Evolutionary conservation across 1,140 invertebrate species (phyloP), one percentile per base, ranked within the genome.

Genomic region (Archegozetes longisetosus): DNA sequence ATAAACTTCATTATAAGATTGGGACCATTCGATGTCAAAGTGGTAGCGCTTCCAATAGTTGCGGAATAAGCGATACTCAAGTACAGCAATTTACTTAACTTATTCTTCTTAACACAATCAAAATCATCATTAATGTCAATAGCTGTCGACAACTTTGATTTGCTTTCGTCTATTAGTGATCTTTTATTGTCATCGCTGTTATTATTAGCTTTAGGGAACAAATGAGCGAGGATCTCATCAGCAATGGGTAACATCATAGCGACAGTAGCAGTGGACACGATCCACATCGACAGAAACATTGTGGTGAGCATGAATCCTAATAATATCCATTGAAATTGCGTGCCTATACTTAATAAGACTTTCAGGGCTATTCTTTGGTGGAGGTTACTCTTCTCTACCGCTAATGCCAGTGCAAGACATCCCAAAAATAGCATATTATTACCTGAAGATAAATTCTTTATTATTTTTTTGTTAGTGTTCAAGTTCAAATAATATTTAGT

Each of bases 231-330:
- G 13, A 86, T 80, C 9, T 84, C 84, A 50, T 84, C 79, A 12
- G 85, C 80, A 61, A 88, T 87, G 0, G 85, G 85, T 47, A 85
- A 79, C 84, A 88, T 86, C 83, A 88, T 85, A 3, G 85, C 84
- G 0, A 83, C 84, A 12, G 84, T 81, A 0, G 85, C 85, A 0
- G 84, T 85, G 66, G 88, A 87, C 0, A 82, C 84, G 23, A 88
- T 84, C 85, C 85, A 88, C 83, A 87, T 85, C 0, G 84, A 85
- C 55, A 87, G 76, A 61, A 86, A 81, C 75, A 82, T 84, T 0
- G 84, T 86, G 0, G 85, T 84, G 24, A 77, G 72, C 64, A 84
- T 83, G 4, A 88, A 71, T 1, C 85, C 84, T 60, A 83, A 78
- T 66, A 86, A 81, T 52, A 88, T 71, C 67, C 80, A 60, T 24